These are phyloP conservation scores for Thinocorus orbignyianus DNA, from an alignment of 2,113 vertebrate species.

Conservation along the genomic window DNA sequence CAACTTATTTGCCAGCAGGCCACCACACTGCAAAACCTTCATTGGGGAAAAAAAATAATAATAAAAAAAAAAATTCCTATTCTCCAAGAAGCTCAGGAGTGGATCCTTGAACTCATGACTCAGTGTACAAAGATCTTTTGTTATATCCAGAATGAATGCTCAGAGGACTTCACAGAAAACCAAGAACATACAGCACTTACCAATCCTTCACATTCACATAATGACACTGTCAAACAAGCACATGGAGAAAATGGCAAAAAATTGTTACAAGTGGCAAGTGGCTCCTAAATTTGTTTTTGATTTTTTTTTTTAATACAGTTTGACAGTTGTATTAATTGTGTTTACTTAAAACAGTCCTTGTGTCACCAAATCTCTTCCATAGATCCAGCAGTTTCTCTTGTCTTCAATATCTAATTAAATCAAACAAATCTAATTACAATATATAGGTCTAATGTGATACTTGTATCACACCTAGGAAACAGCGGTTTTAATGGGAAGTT, in stretches of 20 bases:
- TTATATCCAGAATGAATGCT: neutral
- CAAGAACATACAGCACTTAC: neutral
- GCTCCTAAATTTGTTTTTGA: neutral
- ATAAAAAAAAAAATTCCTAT: too few relatives aligned
- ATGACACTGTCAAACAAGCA: neutral
- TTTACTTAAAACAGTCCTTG: neutral
- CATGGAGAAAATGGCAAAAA: neutral
- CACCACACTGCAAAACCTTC: neutral
- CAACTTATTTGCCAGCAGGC: neutral
- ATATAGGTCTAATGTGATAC: neutral
- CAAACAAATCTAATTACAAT: neutral
- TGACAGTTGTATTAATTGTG: neutral
- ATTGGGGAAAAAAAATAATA: neutral
- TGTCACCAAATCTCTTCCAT: neutral
- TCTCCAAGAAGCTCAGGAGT: neutral
- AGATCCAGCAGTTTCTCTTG: neutral
- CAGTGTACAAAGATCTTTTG: neutral
- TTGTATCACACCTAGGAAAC: neutral
- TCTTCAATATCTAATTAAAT: neutral
- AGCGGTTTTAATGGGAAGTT: neutral
- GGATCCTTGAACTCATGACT: neutral
- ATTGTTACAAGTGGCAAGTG: fast-evolving
- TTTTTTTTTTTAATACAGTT: neutral
- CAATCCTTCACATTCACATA: neutral
- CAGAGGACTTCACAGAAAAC: neutral